These are phyloP conservation scores for Drosophila murphyi DNA, from an alignment of 1,140 invertebrate genomes.

Conservation along the genomic window DNA sequence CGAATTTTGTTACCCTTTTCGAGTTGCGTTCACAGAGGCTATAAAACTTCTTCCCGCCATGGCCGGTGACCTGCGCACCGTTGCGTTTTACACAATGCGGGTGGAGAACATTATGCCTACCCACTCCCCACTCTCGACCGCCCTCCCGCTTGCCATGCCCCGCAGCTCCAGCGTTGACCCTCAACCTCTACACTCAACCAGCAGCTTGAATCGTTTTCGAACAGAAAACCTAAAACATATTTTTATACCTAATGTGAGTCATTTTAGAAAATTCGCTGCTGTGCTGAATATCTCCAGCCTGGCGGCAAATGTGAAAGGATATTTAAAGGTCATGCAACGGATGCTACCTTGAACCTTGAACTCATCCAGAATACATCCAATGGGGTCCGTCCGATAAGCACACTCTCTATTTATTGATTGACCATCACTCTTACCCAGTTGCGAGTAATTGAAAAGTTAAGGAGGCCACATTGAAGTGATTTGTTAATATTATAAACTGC, in stretches of 20 bases:
- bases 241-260: conserved; percentile 66
- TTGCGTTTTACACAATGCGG: conserved; percentile 18
- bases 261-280: conserved; percentile 52
- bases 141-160: too few species aligned
- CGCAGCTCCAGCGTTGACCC: too few species aligned
- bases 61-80: conserved; percentile 30
- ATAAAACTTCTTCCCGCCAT: conserved; percentile 13
- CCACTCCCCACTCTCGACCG: not conserved
- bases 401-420: conserved; percentile 21
- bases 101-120: not conserved
- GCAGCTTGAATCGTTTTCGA: conserved; percentile 6
- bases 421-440: not conserved
- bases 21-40: conserved; percentile 1
- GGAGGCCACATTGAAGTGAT: conserved; percentile 8
- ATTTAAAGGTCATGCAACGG: conserved; percentile 65
- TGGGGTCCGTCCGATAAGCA: not conserved
- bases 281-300: conserved; percentile 14
- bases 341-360: conserved; percentile 4
- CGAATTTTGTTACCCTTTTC: conserved; percentile 27
- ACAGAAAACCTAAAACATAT: conserved; percentile 64
- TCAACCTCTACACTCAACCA: too few species aligned
- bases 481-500: conserved; percentile 30
- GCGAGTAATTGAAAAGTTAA: conserved; percentile 28
- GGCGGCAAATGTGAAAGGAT: conserved; percentile 59
- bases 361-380: not conserved